Evolutionary conservation across 2,888 invertebrate genomes (phyloP), one percentile per base, ranked within the genome.

Genomic region (Epistrophella euchroma): DNA sequence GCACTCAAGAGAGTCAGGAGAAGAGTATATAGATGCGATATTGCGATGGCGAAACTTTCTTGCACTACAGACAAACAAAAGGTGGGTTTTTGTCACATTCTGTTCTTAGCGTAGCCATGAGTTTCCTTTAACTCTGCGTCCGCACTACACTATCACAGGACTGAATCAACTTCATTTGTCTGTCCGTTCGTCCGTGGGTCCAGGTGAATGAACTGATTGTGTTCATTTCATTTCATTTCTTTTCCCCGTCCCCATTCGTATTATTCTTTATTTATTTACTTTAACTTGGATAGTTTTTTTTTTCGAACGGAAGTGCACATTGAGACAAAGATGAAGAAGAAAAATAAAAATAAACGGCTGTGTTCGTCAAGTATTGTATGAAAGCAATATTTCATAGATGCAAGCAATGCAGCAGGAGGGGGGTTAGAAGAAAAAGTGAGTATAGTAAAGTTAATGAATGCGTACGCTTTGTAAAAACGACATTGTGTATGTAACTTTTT

Each of bases 51-150:
- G 73, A 86, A 86, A 68, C 81, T 70, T 81, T 81, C 77, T 81
- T 81, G 77, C 55, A 73, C 77, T 40, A 70, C 80, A 80, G 80
- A 80, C 76, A 86, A 86, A 86, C 81, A 86, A 77, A 86, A 86
- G 86, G 82, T 86, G 86, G 78, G 77, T 60, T 86, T 66, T 82
- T 82, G 86, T 86, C 86, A 86, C 86, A 86, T 86, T 86, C 82
- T 78, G 62, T 66, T 77, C 40, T 58, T 28, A 43, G 45, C 74
- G 64, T 37, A 52, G 64, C 60, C 60, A 32, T 45, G 64, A 52
- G 75, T 75, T 79, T 78, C 70, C 47, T 55, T 77, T 62, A 37
- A 52, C 58, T 19, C 43, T 28, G 11, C 35, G 28, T 15, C 22
- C 40, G 28, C 55, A 62, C 72, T 52, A 40, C 55, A 62, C 72